A percentile compares a stretch with the other conserved stretches of the same genome.
phyloP scores from a whole-genome alignment of 2,888 invertebrate species.

The Drosophila falleni region DNA sequence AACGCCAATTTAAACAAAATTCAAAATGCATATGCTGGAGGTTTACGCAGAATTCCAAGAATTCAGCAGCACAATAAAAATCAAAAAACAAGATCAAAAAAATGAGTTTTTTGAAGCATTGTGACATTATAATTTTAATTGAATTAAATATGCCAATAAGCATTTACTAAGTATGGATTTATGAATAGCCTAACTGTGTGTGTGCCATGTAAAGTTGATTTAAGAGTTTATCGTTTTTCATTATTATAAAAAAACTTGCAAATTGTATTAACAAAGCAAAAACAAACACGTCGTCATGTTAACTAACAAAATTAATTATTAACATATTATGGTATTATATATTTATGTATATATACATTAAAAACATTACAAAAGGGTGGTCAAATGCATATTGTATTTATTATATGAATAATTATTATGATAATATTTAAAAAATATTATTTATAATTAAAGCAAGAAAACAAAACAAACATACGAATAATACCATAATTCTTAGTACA shows the following conservation, averaged over 20 bases:
- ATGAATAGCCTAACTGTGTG: conserved; percentile 49
- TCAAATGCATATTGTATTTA: conserved; percentile 73
- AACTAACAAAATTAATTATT: conserved; percentile 78
- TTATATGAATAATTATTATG: conserved; percentile 65
- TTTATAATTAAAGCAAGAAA: conserved; percentile 54
- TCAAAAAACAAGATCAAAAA: conserved; percentile 5
- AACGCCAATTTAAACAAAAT: conserved; percentile 79
- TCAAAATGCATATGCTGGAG: conserved; percentile 34
- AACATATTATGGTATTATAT: conserved; percentile 61
- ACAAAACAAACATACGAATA: conserved; percentile 42
- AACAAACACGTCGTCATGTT: conserved; percentile 84
- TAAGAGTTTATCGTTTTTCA: conserved; percentile 44
- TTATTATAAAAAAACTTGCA: conserved; percentile 62
- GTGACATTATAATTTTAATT: conserved; percentile 52
- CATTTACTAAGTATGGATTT: conserved; percentile 39
- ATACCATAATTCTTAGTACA: conserved; percentile 48
- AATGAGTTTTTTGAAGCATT: conserved; percentile 35
- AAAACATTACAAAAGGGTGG: conserved; percentile 28
- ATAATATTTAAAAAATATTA: conserved; percentile 74
- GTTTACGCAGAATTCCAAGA: conserved; percentile 71
- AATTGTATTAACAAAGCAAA: conserved; percentile 72
- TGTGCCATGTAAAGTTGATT: conserved; percentile 72
- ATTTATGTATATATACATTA: conserved; percentile 38
- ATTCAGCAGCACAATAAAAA: conserved; percentile 47
- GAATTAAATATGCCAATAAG: conserved; percentile 38